Conservation (phyloP, 2,888 invertebrate genomes). For the Sialis fuliginosa region DNA sequence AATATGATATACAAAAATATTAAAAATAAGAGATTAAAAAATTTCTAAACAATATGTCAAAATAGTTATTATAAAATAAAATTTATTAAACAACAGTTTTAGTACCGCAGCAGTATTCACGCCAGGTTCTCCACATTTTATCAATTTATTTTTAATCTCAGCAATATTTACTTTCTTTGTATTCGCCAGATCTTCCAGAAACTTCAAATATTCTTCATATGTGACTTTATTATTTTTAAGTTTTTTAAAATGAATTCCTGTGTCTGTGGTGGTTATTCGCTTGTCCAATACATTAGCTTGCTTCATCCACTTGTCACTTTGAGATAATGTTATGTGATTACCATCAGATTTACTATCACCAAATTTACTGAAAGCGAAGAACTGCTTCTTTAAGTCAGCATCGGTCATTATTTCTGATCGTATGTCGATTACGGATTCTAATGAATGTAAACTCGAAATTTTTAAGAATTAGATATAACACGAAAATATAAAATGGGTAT, state of each 20-base stretch:
- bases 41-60: too few species aligned
- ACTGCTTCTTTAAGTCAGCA: slow-evolving; percentile 38
- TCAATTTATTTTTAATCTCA: slow-evolving; percentile 65
- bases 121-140: slow-evolving; percentile 65
- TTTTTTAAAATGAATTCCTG: slow-evolving; percentile 83
- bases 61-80: too few species aligned
- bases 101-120: slow-evolving; percentile 26
- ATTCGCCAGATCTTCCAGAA: slow-evolving; percentile 70
- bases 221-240: slow-evolving; percentile 65
- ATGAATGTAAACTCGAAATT: too few species aligned
- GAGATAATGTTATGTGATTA: slow-evolving; percentile 68
- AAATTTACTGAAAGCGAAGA: slow-evolving; percentile 70
- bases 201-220: slow-evolving; percentile 64
- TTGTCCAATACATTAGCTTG: slow-evolving; percentile 66
- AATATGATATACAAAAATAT: too few species aligned
- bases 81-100: too few species aligned
- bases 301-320: slow-evolving; percentile 90
- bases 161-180: slow-evolving; percentile 63
- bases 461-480: too few species aligned
- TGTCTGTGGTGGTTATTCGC: slow-evolving; percentile 77
- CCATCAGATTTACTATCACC: slow-evolving; percentile 77
- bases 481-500: too few species aligned
- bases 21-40: too few species aligned
- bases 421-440: too few species aligned
- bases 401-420: too few species aligned